Evolutionary conservation across 2,888 invertebrate species (phyloP), one percentile per base, ranked within the genome.

Genomic region (Cecidostiba fungosa): DNA sequence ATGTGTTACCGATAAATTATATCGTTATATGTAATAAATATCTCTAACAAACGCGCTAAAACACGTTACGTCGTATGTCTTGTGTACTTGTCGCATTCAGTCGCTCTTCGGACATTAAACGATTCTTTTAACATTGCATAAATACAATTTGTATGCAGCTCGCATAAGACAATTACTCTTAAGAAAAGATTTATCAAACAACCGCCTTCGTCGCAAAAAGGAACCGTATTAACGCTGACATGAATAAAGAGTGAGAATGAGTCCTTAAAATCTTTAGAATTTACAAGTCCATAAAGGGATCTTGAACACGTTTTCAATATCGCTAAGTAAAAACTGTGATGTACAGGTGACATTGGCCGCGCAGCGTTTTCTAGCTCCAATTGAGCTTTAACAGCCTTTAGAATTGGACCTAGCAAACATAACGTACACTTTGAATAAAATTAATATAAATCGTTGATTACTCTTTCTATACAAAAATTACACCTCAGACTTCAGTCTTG

Each of bases 401-500:
- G 3, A 36, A n/a, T 79, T 79, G 73, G 74, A 82, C 50, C 62
- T 59, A 78, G 72, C 19, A 79, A 79, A 82, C 8, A 78, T 47
- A 39, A 74, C 19, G 19, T 77, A 54, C 77, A 39, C 50, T 77
- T 79, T 50, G 14, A 54, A 83, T 3, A 85, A 78, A 83, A 83
- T 50, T 81, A 72, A 62, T 77, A 69, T 76, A 77, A 86, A 74
- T 77, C 39, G 19, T 77, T 73, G 19, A 69, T 82, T 77, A 43
- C 36, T 84, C 50, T 81, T 69, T 83, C 76, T 85, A 83, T 83
- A 87, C 83, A 85, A 83, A 85, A 85, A 70, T 81, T 77, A 80
- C 80, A 83, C 77, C 69, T 77, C 23, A 85, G 74, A 85, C 77
- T 85, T 59, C n/a, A 66, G 66, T 85, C 82, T 86, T 59, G 47